Evolutionary conservation across 2,113 vertebrate species (phyloP).

Genomic region (Trichechus manatus): DNA sequence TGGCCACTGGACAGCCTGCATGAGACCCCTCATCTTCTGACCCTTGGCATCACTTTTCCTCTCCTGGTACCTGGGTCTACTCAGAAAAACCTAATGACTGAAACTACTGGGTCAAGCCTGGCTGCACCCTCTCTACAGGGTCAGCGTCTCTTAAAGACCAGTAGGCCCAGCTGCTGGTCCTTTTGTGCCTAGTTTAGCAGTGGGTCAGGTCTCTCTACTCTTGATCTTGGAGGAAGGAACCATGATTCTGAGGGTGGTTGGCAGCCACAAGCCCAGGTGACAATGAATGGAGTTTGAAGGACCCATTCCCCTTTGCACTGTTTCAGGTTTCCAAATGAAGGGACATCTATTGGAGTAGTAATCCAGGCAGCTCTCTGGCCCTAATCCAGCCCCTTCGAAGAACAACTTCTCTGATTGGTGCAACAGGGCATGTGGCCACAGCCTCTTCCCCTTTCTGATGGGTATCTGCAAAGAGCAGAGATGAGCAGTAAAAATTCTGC

Average conservation of each 20-base stretch:
- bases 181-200: neutral
- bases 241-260: neutral
- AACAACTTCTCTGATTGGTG: neutral
- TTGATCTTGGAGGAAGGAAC: neutral
- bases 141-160: neutral
- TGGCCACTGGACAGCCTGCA: neutral
- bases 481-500: neutral
- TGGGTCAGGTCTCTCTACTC: neutral
- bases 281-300: neutral
- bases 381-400: neutral
- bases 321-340: neutral
- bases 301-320: too few species aligned
- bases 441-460: neutral
- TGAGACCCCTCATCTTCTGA: neutral
- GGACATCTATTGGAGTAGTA: neutral
- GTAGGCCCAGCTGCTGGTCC: neutral
- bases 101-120: neutral
- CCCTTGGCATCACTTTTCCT: neutral
- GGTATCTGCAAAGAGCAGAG: neutral
- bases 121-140: neutral
- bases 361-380: neutral
- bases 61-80: neutral
- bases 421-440: neutral
- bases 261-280: neutral
- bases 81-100: neutral